These are phyloP conservation scores for Tupaia chinensis DNA, from an alignment of 2,113 vertebrate species.

Conservation along the genomic window DNA sequence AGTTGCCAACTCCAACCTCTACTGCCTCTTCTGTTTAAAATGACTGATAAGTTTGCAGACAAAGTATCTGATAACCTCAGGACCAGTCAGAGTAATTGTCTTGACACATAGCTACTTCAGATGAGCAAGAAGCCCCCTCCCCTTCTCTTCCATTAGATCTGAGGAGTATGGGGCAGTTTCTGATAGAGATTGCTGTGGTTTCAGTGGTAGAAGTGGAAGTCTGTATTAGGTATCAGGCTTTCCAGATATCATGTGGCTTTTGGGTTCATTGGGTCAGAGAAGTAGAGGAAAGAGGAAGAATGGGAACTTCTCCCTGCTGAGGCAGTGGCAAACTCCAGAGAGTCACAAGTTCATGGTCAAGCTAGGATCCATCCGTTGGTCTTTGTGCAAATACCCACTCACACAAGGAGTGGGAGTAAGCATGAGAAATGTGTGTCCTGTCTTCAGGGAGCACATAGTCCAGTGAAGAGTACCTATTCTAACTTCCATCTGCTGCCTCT, in stretches of 20 bases:
- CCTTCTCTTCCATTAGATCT: not conserved
- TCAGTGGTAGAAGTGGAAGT: not conserved
- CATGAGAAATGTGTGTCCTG: no score
- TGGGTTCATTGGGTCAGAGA: slow-evolving; percentile 4
- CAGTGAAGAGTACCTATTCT: not conserved
- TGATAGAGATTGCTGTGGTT: not conserved
- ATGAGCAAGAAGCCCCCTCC: not conserved
- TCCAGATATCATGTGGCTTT: not conserved
- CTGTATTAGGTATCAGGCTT: not conserved
- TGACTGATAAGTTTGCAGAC: not conserved
- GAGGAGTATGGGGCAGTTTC: not conserved
- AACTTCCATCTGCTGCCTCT: not conserved
- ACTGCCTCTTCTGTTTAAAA: slow-evolving; percentile 30
- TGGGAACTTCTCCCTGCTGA: not conserved
- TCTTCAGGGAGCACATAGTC: not conserved
- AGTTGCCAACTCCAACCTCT: not conserved
- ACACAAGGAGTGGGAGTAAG: not conserved
- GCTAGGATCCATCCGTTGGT: not conserved
- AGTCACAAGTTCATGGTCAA: not conserved
- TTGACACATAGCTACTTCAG: not conserved
- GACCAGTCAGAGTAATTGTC: not conserved
- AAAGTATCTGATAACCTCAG: not conserved
- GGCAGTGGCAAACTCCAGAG: not conserved
- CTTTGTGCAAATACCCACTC: not conserved
- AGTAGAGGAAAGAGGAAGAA: not conserved